Evolutionary conservation across 2,888 invertebrate species (phyloP).

Genomic region (Tenthredo distinguenda): DNA sequence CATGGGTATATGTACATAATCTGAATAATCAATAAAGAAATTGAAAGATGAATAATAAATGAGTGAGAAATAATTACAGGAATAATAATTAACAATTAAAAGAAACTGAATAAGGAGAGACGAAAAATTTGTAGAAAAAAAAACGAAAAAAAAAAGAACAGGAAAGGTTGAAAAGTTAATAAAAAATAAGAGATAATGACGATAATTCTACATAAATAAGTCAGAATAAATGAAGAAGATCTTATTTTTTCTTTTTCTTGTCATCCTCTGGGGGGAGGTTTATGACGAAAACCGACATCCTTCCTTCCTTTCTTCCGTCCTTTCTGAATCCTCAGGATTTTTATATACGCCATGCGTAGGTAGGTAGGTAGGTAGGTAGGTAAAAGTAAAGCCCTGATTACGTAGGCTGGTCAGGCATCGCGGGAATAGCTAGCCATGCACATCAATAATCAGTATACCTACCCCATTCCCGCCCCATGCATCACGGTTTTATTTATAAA

Average conservation of each 20-base stretch:
- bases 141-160: too few relatives aligned
- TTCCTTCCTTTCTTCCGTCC: not conserved
- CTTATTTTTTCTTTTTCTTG: not conserved
- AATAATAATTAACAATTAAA: too few relatives aligned
- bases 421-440: constrained; percentile 7
- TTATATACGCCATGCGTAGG: not conserved
- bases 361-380: not conserved
- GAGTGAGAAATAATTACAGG: not conserved
- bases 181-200: not conserved
- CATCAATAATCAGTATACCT: not conserved
- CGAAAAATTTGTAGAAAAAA: too few relatives aligned
- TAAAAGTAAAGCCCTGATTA: not conserved
- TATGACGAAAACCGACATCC: not conserved
- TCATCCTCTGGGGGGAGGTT: not conserved
- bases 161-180: too few relatives aligned
- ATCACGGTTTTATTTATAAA: not conserved
- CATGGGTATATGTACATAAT: not conserved
- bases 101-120: too few relatives aligned
- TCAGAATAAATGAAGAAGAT: not conserved
- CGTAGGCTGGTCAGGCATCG: constrained; percentile 12
- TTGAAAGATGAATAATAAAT: not conserved
- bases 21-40: not conserved
- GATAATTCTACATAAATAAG: not conserved
- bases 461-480: too few relatives aligned
- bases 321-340: not conserved